Evolutionary conservation across 1,140 invertebrate species (phyloP), one percentile per base, ranked within the genome.

Genomic region (Trypoxylus dichotomus): DNA sequence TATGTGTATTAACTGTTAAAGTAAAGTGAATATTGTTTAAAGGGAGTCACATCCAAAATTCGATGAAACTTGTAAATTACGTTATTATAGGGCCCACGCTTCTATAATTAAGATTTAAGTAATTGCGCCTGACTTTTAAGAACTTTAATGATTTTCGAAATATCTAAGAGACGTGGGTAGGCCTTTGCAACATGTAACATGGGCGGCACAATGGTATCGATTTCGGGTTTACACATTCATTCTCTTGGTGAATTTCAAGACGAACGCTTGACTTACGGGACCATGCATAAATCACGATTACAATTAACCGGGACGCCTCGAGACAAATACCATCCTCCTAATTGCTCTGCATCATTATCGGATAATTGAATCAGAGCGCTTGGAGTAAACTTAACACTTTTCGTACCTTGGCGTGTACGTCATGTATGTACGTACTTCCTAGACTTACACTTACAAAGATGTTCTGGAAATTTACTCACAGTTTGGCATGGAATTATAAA

Each of bases 211-310:
- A 68, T 25, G 1, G 21, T 29, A 68, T 68, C 24, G 60, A 68
- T 68, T 68, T 2, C 60, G 24, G 60, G 21, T 68, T 68, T 68
- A 68, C 60, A 27, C 60, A 24, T 27, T 68, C 24, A 68, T 68
- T 24, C 27, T 68, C 60, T 24, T 68, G 6, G 60, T 68, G 60
- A 68, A 29, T 29, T 68, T 68, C 60, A 27, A 68, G 60, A 68
- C 8, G 60, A 68, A 68, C 60, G 60, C 60, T 27, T 68, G 60
- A 68, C 60, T 68, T 68, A 29, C 27, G 60, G 60, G 24, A 68
- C 60, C 60, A 68, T 68, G 60, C 60, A 68, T 68, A 68, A 68
- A 68, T 68, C 60, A 68, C 60, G 60, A 68, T 68, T 68, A 68
- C 60, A 68, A 68, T 68, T 68, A 68, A 68, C 60, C 24, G 60